Evolutionary conservation across 2,888 invertebrate genomes (phyloP).

Genomic region (Druceiella hillmani): DNA sequence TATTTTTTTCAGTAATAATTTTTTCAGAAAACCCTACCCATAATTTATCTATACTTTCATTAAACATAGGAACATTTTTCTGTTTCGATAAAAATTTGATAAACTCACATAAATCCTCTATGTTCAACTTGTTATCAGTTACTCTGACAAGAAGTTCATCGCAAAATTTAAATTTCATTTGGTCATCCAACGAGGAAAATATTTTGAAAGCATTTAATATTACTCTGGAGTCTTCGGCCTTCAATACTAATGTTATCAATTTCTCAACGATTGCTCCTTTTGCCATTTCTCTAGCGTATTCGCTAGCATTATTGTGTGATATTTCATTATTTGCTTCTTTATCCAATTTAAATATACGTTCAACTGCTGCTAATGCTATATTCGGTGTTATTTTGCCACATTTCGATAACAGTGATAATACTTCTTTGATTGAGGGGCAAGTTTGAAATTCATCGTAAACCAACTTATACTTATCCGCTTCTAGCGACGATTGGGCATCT

Average conservation of each 20-base stretch:
- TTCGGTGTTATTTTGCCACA: conserved; percentile 48
- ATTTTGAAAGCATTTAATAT: conserved; percentile 42
- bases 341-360: conserved; percentile 39
- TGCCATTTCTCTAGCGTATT: conserved; percentile 26
- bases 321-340: conserved; percentile 30
- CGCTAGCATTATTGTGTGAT: conserved; percentile 29
- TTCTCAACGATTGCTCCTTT: conserved; percentile 47
- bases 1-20: conserved; percentile 53
- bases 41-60: conserved; percentile 54
- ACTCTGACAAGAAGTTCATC: conserved; percentile 58
- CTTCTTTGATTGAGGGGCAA: conserved; percentile 40
- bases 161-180: conserved; percentile 49
- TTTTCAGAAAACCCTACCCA: conserved; percentile 61
- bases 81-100: conserved; percentile 49
- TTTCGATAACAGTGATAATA: conserved; percentile 43
- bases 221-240: conserved; percentile 45
- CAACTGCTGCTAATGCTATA: conserved; percentile 46
- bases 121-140: conserved; percentile 51
- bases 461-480: conserved; percentile 36
- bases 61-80: conserved; percentile 40
- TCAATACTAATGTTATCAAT: conserved; percentile 39
- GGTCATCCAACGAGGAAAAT: conserved; percentile 37
- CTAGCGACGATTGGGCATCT: conserved; percentile 26
- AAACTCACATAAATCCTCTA: conserved; percentile 56
- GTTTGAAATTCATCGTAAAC: conserved; percentile 45